Base-by-base conservation (phyloP, 1,140 invertebrate species). In the Chelonus insularis region DNA sequence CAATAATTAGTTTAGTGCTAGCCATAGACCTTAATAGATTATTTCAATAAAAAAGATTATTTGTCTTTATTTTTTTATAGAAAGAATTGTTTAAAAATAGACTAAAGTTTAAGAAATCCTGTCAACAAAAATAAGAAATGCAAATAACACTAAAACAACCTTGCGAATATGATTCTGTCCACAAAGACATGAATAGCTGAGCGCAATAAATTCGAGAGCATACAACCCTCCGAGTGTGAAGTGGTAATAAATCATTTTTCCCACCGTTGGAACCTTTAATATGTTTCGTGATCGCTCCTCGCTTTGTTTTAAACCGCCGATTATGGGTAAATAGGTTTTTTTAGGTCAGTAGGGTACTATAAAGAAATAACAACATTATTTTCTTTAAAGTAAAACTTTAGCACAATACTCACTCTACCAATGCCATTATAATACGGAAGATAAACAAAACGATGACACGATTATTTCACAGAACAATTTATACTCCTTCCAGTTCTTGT, bases 371-470 rank as follows among this genome's bases (percentile, higher is more conserved):
- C n/a, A 45, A 4, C 2, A 6, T 45, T 39, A 11, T 39, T 9
- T 45, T 45, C 9, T 45, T 45, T 45, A 3, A 29, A 32, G 48
- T 29, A 47, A 47, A 47, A 39, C 41, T 61, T 58, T 55, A 56
- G 55, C 58, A 63, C 62, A 59, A 62, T 55, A 66, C 34, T 34
- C 47, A 43, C 32, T 63, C 63, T 67, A 67, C 51, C 48, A 48
- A 55, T 32, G 9, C 8, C 16, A 14, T 45, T 45, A 45, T 14
- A 51, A 63, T 36, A 57, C 58, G 58, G 59, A 57, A 62, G 47
- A 57, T 66, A 71, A 73, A 73, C 69, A 72, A 68, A 68, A 68
- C 62, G 70, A 73, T 73, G 68, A 74, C 69, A 67, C 66, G 69
- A 74, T 72, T 74, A 71, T 73, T 73, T 70, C 65, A 62, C 66